Percentiles rank a stretch among this genome's conserved stretches.
These are phyloP conservation scores for Chironomus tepperi DNA, from an alignment of 1,140 invertebrate species.

Conservation along the genomic window DNA sequence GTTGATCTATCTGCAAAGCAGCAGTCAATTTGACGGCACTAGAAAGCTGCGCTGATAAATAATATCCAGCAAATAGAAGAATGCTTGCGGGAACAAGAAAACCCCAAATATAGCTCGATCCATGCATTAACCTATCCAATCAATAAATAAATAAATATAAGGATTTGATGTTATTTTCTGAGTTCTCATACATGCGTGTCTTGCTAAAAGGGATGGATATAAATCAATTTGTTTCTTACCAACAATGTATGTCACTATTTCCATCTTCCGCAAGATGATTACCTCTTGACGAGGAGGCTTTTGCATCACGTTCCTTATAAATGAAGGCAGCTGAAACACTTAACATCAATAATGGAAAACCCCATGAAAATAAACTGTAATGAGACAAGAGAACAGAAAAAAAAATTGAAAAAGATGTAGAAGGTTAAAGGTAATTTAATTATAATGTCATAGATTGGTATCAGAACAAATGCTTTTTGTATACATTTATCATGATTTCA, in stretches of 20 bases:
- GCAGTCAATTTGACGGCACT: slow-evolving; percentile 32
- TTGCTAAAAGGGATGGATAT: neutral
- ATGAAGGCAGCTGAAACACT: slow-evolving; percentile 31
- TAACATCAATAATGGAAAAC: slow-evolving; percentile 40
- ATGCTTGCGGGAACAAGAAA: slow-evolving; percentile 41
- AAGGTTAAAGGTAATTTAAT: too few relatives aligned
- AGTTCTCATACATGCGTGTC: neutral
- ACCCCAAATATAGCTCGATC: slow-evolving; percentile 41
- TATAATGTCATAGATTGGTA: too few relatives aligned
- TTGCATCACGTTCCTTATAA: slow-evolving; percentile 25
- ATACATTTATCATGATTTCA: too few relatives aligned
- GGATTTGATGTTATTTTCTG: neutral
- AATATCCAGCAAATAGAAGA: slow-evolving; percentile 33
- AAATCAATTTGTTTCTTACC: slow-evolving; percentile 34
- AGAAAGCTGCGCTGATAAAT: slow-evolving; percentile 19
- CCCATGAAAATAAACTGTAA: slow-evolving; percentile 45
- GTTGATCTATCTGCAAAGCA: slow-evolving; percentile 46
- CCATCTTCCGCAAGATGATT: neutral
- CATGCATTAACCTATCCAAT: slow-evolving; percentile 41
- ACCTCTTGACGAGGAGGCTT: neutral
- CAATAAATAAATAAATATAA: neutral
- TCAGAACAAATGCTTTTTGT: too few relatives aligned
- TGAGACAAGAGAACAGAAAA: neutral
- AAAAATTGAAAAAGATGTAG: neutral
- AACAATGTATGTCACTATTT: slow-evolving; percentile 34